Percentiles rank a stretch among this genome's conserved stretches.
Conservation (phyloP, 1,140 invertebrate species). For the Drosophila fuyamai region DNA sequence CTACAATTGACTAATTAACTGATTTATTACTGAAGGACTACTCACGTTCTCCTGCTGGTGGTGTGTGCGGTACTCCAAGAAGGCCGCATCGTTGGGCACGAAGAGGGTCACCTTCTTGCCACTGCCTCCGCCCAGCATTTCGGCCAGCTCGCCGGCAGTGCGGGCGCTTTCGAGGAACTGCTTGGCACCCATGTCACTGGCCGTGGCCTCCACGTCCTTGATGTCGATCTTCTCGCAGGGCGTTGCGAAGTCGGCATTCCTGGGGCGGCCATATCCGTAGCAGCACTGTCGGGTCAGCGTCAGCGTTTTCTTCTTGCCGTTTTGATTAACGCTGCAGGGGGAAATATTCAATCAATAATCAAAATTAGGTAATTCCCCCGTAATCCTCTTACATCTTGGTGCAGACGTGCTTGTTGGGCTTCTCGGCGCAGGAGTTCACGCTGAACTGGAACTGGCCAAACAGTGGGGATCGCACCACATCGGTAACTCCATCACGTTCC, state of each 20-base stretch:
- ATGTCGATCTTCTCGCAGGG: constrained; percentile 86
- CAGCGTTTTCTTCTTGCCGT: constrained; percentile 87
- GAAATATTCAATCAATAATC: constrained; percentile 2
- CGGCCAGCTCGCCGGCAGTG: constrained; percentile 84
- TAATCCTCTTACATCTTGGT: constrained; percentile 85
- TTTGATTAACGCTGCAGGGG: constrained; percentile 85
- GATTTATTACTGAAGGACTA: neutral
- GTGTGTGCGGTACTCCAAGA: constrained; percentile 84
- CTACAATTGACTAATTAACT: neutral
- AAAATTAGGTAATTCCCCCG: constrained; percentile 1
- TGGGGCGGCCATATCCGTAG: constrained; percentile 86
- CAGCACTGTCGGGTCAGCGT: constrained; percentile 87
- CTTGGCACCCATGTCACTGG: constrained; percentile 85
- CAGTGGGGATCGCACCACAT: constrained; percentile 72
- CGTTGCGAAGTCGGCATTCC: constrained; percentile 84
- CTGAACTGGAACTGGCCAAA: constrained; percentile 85
- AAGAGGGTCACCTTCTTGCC: constrained; percentile 86
- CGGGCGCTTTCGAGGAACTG: constrained; percentile 86
- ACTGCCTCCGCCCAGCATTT: constrained; percentile 83
- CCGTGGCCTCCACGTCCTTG: constrained; percentile 85
- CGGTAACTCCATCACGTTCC: constrained; percentile 67
- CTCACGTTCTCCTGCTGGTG: constrained; percentile 77
- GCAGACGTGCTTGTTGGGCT: constrained; percentile 86
- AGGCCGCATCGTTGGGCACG: constrained; percentile 86
- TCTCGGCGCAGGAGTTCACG: constrained; percentile 86